Conservation (phyloP, 2,113 vertebrate genomes). For the Natator depressus region DNA sequence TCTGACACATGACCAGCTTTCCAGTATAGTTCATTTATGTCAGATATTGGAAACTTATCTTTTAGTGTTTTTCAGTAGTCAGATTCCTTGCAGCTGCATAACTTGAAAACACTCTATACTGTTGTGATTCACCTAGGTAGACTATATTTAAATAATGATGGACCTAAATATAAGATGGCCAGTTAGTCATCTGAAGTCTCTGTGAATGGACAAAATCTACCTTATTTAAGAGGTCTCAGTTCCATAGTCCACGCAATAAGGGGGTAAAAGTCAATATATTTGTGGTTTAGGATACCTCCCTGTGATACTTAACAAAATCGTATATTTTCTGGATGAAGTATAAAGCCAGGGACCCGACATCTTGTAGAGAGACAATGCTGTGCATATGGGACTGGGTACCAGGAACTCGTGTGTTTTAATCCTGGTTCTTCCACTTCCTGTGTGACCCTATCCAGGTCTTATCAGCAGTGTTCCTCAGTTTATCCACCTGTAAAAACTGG, state of each 20-base stretch:
- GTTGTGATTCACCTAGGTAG: neutral
- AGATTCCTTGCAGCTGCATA: neutral
- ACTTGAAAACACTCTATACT: neutral
- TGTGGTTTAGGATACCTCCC: neutral
- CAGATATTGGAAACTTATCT: neutral
- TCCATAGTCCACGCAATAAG: neutral
- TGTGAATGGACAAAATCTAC: neutral
- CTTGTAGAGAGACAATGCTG: neutral
- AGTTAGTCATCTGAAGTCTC: neutral
- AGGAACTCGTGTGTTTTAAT: neutral
- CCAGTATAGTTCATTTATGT: neutral
- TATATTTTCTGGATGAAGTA: neutral
- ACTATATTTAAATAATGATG: neutral
- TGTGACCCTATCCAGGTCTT: neutral
- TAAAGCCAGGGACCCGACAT: neutral
- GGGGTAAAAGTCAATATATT: neutral
- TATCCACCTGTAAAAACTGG: neutral
- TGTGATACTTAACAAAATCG: neutral
- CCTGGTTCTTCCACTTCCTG: neutral
- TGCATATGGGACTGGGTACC: neutral
- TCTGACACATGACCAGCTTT: neutral
- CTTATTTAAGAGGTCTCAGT: neutral
- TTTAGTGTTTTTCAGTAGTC: neutral
- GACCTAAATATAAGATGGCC: neutral
- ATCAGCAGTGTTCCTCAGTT: neutral